Percentiles rank a stretch among this genome's conserved stretches.
Conservation (phyloP, 2,888 invertebrate species). For the Amphimallon solstitiale region DNA sequence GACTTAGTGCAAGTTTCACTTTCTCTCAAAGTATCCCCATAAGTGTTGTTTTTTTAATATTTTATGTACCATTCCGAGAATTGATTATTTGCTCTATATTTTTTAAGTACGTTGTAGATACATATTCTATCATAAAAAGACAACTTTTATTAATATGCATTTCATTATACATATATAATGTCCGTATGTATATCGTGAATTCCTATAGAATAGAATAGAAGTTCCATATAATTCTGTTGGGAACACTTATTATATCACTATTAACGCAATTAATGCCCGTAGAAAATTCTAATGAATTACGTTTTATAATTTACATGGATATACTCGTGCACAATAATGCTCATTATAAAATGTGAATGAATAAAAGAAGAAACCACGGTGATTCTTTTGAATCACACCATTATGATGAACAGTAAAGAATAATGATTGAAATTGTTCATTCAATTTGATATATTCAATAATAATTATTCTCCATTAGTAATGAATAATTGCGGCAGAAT, state of each 20-base stretch:
- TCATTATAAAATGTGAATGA: constrained; percentile 1
- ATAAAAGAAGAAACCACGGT: not conserved
- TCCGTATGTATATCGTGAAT: no score
- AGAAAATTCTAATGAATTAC: constrained; percentile 2
- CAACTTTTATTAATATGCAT: no score
- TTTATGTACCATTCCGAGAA: no score
- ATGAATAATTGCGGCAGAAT: not conserved
- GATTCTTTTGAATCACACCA: not conserved
- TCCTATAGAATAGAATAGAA: no score
- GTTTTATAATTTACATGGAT: constrained; percentile 2
- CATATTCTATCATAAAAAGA: no score
- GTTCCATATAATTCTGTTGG: not conserved
- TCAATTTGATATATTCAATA: not conserved
- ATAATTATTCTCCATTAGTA: not conserved
- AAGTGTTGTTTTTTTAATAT: no score
- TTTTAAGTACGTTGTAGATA: no score
- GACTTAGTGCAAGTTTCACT: no score
- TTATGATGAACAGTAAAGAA: not conserved
- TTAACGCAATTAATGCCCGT: not conserved
- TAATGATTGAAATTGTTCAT: not conserved
- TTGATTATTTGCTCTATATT: no score
- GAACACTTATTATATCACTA: not conserved
- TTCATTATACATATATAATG: no score
- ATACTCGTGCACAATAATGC: not conserved
- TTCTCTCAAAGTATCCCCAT: no score